phyloP scores from a whole-genome alignment of 2,888 invertebrate genomes.

The Acrocyrtus sp. region DNA sequence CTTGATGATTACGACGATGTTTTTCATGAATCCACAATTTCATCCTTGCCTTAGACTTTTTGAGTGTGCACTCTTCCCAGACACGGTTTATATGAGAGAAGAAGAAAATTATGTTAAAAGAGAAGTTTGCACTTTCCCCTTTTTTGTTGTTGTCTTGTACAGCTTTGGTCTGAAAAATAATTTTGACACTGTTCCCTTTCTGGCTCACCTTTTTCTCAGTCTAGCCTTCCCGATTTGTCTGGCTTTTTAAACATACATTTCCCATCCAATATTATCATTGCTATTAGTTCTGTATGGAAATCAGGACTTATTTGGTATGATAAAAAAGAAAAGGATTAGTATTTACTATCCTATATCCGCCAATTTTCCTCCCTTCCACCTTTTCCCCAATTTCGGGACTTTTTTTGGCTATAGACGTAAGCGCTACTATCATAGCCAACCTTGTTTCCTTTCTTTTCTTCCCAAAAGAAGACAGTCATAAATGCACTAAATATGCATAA shows the following conservation, averaged over 20 bases:
- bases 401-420: slow-evolving; percentile 5
- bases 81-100: not conserved
- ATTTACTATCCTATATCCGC: not conserved
- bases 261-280: slow-evolving; percentile 18
- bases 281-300: slow-evolving; percentile 39
- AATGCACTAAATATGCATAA: slow-evolving; percentile 46
- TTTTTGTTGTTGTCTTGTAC: slow-evolving; percentile 21
- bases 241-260: not conserved
- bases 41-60: slow-evolving; percentile 5
- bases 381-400: slow-evolving; percentile 14
- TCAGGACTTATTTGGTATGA: slow-evolving; percentile 44
- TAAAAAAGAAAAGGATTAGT: slow-evolving; percentile 45
- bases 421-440: too few species aligned
- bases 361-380: not conserved
- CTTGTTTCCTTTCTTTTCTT: not conserved
- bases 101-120: not conserved
- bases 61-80: not conserved
- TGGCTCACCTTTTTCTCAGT: too few species aligned
- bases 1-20: slow-evolving; percentile 45
- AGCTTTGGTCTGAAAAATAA: not conserved
- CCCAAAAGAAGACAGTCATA: slow-evolving; percentile 5
- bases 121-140: slow-evolving; percentile 30
- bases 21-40: slow-evolving; percentile 51
- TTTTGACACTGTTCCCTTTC: too few species aligned
- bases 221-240: not conserved